A percentile compares a stretch with the other conserved stretches of the same genome.
Conservation (phyloP, 2,888 invertebrate species). For the Candidula unifasciata region DNA sequence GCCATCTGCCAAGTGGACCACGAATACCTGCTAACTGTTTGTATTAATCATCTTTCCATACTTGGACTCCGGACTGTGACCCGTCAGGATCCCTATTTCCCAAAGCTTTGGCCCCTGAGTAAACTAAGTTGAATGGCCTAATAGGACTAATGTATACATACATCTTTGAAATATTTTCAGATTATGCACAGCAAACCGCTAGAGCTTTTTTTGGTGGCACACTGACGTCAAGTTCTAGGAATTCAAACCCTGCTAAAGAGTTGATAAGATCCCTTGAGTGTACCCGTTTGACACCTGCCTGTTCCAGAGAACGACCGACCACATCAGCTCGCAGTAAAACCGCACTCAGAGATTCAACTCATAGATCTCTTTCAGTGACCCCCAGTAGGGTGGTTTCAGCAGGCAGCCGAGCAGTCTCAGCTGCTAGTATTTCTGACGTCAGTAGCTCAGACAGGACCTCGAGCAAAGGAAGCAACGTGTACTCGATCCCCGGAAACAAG, state of each 20-base stretch:
- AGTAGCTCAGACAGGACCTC: neutral
- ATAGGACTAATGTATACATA: no score
- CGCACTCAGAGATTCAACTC: neutral
- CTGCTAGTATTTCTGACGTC: neutral
- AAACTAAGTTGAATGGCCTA: no score
- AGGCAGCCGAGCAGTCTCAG: neutral
- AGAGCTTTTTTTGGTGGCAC: conserved; percentile 27
- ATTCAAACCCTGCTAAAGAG: neutral
- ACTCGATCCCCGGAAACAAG: neutral
- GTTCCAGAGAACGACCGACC: neutral
- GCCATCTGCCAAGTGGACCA: no score
- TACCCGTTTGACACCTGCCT: neutral
- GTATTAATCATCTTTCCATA: no score
- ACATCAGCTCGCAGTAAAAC: neutral
- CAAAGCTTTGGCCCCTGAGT: no score
- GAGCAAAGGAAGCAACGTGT: neutral
- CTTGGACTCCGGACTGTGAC: no score
- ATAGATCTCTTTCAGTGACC: neutral
- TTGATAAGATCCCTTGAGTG: conserved; percentile 18
- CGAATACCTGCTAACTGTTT: no score
- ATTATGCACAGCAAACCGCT: no score
- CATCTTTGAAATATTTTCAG: neutral
- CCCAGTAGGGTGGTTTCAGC: neutral
- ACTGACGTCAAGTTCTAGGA: neutral
- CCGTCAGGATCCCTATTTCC: no score